phyloP scores from a whole-genome alignment of 2,113 vertebrate species.

The Todiramphus saurophagus region DNA sequence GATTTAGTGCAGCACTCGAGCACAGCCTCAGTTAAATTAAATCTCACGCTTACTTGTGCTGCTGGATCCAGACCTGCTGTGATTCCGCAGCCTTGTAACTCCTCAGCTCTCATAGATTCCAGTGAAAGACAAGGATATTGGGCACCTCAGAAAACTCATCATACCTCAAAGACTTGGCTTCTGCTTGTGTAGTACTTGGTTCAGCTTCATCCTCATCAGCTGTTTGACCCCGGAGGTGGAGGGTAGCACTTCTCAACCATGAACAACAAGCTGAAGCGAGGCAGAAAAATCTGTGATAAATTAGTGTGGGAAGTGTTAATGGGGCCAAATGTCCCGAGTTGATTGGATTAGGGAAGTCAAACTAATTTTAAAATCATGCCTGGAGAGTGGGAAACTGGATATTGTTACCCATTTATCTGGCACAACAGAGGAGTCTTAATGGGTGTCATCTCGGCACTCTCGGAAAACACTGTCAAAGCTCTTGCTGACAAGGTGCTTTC shows the following conservation, averaged over 20 bases:
- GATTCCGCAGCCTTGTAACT: not conserved
- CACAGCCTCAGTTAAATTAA: not conserved
- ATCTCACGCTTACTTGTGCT: not conserved
- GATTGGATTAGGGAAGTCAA: conserved; percentile 64
- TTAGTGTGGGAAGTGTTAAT: conserved; percentile 49
- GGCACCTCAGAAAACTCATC: not conserved
- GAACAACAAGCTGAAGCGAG: conserved; percentile 59
- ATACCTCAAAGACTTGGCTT: not conserved
- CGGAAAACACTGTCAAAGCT: conserved; percentile 66
- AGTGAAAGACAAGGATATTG: not conserved
- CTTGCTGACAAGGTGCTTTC: conserved; percentile 78
- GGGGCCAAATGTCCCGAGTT: conserved; percentile 29
- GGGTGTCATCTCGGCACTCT: conserved; percentile 48
- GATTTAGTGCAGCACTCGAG: not conserved
- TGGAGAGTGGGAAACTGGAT: conserved; percentile 27
- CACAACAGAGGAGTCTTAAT: conserved; percentile 56
- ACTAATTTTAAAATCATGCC: conserved; percentile 58
- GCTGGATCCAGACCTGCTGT: not conserved
- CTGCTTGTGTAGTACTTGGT: accelerated
- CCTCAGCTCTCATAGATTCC: not conserved
- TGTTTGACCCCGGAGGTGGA: not conserved
- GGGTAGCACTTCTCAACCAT: not conserved
- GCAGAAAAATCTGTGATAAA: conserved; percentile 63
- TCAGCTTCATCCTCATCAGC: not conserved
- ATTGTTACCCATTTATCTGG: conserved; percentile 16